A percentile compares a stretch with the other conserved stretches of the same genome.
phyloP scores from a whole-genome alignment of 2,888 invertebrate species.

The Erannis defoliaria region DNA sequence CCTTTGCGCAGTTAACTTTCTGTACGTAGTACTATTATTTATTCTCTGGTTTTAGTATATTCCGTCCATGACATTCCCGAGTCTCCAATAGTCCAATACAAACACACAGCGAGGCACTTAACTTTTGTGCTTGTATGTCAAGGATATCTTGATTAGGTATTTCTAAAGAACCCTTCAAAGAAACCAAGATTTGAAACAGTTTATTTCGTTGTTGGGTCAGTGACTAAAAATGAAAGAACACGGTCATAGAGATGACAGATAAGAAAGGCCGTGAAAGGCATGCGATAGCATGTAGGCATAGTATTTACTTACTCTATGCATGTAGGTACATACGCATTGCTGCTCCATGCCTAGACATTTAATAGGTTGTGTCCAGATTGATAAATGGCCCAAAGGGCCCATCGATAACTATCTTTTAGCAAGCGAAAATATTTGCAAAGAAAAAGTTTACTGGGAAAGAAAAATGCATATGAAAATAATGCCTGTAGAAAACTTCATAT shows the following conservation, averaged over 20 bases:
- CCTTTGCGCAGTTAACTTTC: too few relatives aligned
- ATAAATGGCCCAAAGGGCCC: slow-evolving; percentile 21
- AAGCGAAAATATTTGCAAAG: slow-evolving; percentile 5
- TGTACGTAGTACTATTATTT: too few relatives aligned
- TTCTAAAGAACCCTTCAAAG: not conserved
- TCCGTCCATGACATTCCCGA: too few relatives aligned
- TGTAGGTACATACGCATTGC: too few relatives aligned
- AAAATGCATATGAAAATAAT: slow-evolving; percentile 13
- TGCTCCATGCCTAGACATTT: slow-evolving; percentile 13
- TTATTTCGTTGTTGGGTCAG: slow-evolving; percentile 10
- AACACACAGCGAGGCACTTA: too few relatives aligned
- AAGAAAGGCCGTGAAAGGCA: not conserved
- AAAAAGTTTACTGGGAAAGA: slow-evolving; percentile 11
- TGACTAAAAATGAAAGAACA: slow-evolving; percentile 14
- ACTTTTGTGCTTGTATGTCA: too few relatives aligned
- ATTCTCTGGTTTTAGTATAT: too few relatives aligned
- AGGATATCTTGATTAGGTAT: not conserved
- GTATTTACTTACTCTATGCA: too few relatives aligned
- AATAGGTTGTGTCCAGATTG: slow-evolving; percentile 33
- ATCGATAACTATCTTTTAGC: slow-evolving; percentile 1
- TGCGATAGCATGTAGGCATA: slow-evolving; percentile 8
- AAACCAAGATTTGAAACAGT: not conserved
- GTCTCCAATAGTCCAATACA: too few relatives aligned
- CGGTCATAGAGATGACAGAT: slow-evolving; percentile 22
- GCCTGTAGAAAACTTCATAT: not conserved